A percentile compares a stretch with the other conserved stretches of the same genome.
Evolutionary conservation across 2,888 invertebrate species (phyloP).

Genomic region (Xestoiulus laeticollis): DNA sequence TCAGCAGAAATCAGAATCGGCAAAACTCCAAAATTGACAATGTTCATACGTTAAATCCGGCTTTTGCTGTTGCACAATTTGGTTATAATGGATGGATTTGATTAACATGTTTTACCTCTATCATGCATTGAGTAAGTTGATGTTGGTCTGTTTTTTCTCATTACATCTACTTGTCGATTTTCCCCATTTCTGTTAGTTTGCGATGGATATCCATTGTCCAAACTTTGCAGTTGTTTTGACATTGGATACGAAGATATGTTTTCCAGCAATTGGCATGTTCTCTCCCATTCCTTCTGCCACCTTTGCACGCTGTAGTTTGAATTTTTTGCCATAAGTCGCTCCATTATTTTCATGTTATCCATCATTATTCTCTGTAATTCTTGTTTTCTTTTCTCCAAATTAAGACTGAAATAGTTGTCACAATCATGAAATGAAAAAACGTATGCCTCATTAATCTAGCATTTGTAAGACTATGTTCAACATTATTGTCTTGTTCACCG

Average conservation of each 20-base stretch:
- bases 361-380: slow-evolving; percentile 40
- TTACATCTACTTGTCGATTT: not conserved
- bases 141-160: not conserved
- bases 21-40: too few species aligned
- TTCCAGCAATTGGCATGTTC: slow-evolving; percentile 30
- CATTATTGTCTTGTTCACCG: not conserved
- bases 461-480: not conserved
- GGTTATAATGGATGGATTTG: not conserved
- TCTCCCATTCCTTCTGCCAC: slow-evolving; percentile 50
- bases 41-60: too few species aligned
- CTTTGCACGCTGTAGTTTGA: slow-evolving; percentile 47
- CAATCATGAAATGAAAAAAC: not conserved
- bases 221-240: not conserved
- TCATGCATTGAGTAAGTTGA: not conserved
- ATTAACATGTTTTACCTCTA: not conserved
- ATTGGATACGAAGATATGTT: slow-evolving; percentile 38
- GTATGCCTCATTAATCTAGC: not conserved
- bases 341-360: slow-evolving; percentile 46
- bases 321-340: slow-evolving; percentile 2
- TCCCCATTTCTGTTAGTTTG: not conserved
- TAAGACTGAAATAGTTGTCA: not conserved
- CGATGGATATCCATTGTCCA: slow-evolving; percentile 2
- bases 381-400: slow-evolving; percentile 47
- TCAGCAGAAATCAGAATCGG: too few species aligned
- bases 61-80: not conserved